Conservation (phyloP, 2,113 vertebrate species). For the Thermophis baileyi region DNA sequence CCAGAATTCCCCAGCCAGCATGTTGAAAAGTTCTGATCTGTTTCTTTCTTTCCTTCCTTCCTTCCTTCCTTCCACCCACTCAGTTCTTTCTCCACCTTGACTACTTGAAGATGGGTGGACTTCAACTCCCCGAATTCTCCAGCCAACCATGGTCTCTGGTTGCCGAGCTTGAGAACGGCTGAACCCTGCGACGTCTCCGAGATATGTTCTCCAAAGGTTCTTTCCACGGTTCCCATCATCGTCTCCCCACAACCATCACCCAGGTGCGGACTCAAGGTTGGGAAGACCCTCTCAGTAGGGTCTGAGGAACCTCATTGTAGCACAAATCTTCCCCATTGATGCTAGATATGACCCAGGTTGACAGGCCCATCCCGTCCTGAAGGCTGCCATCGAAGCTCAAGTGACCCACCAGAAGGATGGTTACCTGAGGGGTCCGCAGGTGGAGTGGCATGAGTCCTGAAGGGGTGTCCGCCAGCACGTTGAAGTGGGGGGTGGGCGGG, state of each 20-base stretch:
- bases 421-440: slow-evolving; percentile 89
- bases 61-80: fast-evolving
- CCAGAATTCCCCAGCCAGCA: not conserved
- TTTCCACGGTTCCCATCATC: not conserved
- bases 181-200: too few relatives aligned
- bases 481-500: slow-evolving; percentile 95
- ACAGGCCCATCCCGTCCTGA: fast-evolving
- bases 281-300: not conserved
- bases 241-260: not conserved
- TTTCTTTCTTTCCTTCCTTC: not conserved
- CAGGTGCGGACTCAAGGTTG: not conserved
- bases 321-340: not conserved
- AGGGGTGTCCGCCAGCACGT: slow-evolving; percentile 91
- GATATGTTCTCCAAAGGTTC: not conserved
- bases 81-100: not conserved
- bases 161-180: too few relatives aligned
- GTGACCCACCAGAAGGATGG: not conserved
- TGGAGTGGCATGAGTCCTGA: slow-evolving; percentile 93
- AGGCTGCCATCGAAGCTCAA: not conserved
- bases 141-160: not conserved
- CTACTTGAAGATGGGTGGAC: not conserved
- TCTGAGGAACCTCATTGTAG: not conserved
- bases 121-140: not conserved
- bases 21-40: not conserved
- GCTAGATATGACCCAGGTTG: fast-evolving